phyloP scores from a whole-genome alignment of 2,797 vertebrate species.

The Morus bassanus region DNA sequence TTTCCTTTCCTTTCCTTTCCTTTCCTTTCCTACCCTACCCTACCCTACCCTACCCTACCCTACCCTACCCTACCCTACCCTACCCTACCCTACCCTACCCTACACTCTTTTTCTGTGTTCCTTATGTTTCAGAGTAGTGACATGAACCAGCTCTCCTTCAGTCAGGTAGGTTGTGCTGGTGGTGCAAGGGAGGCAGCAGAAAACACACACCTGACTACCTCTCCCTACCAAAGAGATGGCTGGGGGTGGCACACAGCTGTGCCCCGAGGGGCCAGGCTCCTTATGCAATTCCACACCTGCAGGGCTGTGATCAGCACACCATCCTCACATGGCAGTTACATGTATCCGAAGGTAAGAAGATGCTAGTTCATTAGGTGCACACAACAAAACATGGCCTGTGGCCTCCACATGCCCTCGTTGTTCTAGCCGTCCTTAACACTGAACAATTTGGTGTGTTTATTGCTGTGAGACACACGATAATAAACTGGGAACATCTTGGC shows the following conservation, averaged over 20 bases:
- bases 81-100: no score
- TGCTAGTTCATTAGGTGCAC: accelerated
- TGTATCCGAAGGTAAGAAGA: accelerated
- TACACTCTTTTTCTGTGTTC: neutral
- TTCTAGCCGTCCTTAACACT: neutral
- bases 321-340: neutral
- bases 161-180: neutral
- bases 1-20: no score
- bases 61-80: no score
- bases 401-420: neutral
- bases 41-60: accelerated
- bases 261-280: neutral
- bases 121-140: neutral
- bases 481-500: neutral
- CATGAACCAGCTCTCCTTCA: no score
- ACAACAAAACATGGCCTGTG: neutral
- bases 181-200: neutral
- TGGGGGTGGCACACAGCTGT: neutral
- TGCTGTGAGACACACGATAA: neutral
- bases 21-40: no score
- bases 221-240: neutral
- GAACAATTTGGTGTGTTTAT: neutral
- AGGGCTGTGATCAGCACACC: neutral
- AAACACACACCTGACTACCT: no score
- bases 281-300: accelerated